Evolutionary conservation across 2,113 vertebrate genomes (phyloP).

Genomic region (Pachypanchax playfairii): DNA sequence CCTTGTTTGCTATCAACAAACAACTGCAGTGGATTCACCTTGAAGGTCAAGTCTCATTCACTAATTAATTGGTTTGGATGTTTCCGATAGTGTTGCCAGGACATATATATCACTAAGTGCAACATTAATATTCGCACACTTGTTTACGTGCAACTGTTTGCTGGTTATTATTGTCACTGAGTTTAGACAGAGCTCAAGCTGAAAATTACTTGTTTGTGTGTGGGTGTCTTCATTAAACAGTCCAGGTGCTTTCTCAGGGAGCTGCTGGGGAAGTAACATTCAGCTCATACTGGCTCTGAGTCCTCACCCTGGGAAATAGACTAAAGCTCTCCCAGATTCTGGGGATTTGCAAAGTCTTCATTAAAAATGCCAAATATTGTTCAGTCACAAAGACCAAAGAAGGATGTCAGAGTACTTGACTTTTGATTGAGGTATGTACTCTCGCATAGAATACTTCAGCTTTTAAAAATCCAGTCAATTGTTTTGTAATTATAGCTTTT

Average conservation of each 20-base stretch:
- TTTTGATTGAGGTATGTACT: constrained; percentile 57
- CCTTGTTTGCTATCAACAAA: constrained; percentile 69
- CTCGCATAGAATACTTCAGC: constrained; percentile 41
- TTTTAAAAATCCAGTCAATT: constrained; percentile 51
- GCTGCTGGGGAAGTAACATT: constrained; percentile 63
- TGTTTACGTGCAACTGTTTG: constrained; percentile 58
- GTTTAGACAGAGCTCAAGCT: constrained; percentile 45
- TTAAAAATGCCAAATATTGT: constrained; percentile 65
- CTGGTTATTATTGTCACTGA: constrained; percentile 54
- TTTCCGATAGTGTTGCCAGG: constrained; percentile 61
- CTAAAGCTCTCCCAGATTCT: constrained; percentile 54
- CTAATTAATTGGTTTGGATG: constrained; percentile 66
- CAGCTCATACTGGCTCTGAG: constrained; percentile 49
- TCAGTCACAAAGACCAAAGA: constrained; percentile 40
- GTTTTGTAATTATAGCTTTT: constrained; percentile 47
- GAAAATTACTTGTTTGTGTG: constrained; percentile 64
- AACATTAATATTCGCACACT: constrained; percentile 70
- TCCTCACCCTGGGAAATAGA: constrained; percentile 56
- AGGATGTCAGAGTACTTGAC: constrained; percentile 45
- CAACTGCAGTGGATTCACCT: constrained; percentile 63
- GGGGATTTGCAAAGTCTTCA: constrained; percentile 60
- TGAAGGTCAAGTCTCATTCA: constrained; percentile 75
- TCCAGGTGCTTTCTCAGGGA: constrained; percentile 55
- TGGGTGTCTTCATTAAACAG: constrained; percentile 65
- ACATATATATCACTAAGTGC: constrained; percentile 57